Conservation (phyloP, 2,888 invertebrate species). For the Linyphia triangularis region DNA sequence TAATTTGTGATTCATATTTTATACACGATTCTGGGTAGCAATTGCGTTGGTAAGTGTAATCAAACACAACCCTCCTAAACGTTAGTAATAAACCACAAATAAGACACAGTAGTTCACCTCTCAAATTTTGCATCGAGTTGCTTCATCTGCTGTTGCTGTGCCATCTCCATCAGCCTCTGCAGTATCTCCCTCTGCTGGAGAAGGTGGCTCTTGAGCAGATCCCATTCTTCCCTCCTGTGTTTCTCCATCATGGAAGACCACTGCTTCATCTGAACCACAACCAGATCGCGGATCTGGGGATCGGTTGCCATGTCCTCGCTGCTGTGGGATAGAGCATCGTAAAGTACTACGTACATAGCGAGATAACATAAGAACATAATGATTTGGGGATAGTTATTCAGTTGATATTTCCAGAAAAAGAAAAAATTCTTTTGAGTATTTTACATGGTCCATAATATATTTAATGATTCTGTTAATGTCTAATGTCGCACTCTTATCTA, state of each 20-base stretch:
- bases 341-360: too few relatives aligned
- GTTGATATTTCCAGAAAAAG: too few relatives aligned
- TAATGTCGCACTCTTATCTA: too few relatives aligned
- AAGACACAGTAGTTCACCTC: conserved; percentile 81
- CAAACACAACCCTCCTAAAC: too few relatives aligned
- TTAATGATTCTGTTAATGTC: too few relatives aligned
- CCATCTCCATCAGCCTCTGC: conserved; percentile 88
- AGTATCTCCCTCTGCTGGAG: conserved; percentile 83
- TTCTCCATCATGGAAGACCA: conserved; percentile 94
- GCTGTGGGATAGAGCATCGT: conserved; percentile 41
- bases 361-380: too few relatives aligned
- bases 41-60: too few relatives aligned
- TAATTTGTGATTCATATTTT: background rate
- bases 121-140: conserved; percentile 94
- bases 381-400: too few relatives aligned
- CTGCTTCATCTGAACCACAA: conserved; percentile 94
- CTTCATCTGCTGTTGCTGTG: conserved; percentile 91
- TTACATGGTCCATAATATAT: too few relatives aligned
- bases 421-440: too few relatives aligned
- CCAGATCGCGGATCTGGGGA: conserved; percentile 83
- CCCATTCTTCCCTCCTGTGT: conserved; percentile 90
- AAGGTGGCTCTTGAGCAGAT: conserved; percentile 85
- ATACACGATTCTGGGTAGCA: background rate
- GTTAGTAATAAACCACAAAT: background rate
- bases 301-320: conserved; percentile 77